Evolutionary conservation across 2,797 vertebrate genomes (phyloP), one percentile per base, ranked within the genome.

Genomic region (Scolopax rusticola): DNA sequence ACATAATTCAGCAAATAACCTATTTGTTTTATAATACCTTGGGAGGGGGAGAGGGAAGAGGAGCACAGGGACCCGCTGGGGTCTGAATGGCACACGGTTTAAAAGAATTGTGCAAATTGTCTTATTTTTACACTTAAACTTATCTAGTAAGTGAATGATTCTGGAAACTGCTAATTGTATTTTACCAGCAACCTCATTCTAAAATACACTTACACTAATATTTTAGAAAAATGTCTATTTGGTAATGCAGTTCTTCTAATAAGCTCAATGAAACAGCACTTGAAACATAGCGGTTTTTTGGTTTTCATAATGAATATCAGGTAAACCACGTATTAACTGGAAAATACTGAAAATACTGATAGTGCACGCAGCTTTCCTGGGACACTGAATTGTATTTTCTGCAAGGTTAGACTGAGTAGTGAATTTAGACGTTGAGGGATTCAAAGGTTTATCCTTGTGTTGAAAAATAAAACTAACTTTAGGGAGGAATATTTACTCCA

Each of bases 381-480:
- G 78, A 91, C 43, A 54, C 23, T 84, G 38, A 73, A 41, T 3
- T 78, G 57, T 70, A 53, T 51, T 30, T 90, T 51, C 59, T 60
- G 43, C 65, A 77, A 91, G 64, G 53, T 74, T 14, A 36, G 57
- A 73, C 1, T 15, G 23, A 67, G 41, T 8, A 59, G n/a, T 84
- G 61, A 77, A 54, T 56, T 41, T 53, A 15, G 53, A 60, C 3
- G 4, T 51, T 38, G 65, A 2, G 25, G 60, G 61, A 89, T 74
- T 82, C 54, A 91, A 95, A 77, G n/a, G 12, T 92, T 91, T 84
- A 86, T 79, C 64, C 32, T 84, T 67, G 27, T 61, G 11, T 20
- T 84, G 45, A 90, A 89, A 93, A 93, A 73, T 82, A 88, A 89
- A 92, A 48, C 71, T 90, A 77, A 36, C 71, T 94, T 92, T 65